Percentiles rank a stretch among this genome's conserved stretches.
phyloP scores from a whole-genome alignment of 2,113 vertebrate genomes.

The Platichthys flesus region DNA sequence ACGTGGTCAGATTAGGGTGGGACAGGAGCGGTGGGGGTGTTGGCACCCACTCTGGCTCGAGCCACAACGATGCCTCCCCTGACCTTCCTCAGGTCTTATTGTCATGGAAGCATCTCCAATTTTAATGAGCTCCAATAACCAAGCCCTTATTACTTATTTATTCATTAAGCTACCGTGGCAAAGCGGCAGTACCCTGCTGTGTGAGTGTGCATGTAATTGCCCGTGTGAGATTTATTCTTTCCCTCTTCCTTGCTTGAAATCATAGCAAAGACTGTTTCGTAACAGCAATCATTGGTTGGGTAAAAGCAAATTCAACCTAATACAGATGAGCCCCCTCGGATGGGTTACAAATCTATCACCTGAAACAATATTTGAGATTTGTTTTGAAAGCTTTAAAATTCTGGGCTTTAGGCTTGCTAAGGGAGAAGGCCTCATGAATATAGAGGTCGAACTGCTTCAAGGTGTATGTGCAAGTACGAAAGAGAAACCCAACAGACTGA shows the following conservation, averaged over 20 bases:
- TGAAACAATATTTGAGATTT: conserved; percentile 69
- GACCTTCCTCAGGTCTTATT: conserved; percentile 74
- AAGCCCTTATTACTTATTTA: conserved; percentile 81
- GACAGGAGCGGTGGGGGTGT: neutral
- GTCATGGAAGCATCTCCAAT: conserved; percentile 74
- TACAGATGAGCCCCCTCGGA: conserved; percentile 28
- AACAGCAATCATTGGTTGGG: conserved; percentile 26
- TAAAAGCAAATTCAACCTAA: conserved; percentile 53
- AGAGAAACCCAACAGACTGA: conserved; percentile 57
- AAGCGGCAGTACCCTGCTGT: conserved; percentile 61
- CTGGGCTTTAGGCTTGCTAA: conserved; percentile 58
- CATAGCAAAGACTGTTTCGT: conserved; percentile 41
- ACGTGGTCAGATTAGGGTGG: conserved; percentile 63
- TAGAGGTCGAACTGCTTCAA: conserved; percentile 78
- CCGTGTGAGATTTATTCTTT: conserved; percentile 43
- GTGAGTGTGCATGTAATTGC: conserved; percentile 60
- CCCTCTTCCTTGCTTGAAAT: conserved; percentile 6
- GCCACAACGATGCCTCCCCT: conserved; percentile 41
- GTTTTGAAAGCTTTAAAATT: conserved; percentile 61
- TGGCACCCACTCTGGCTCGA: conserved; percentile 40
- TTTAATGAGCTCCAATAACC: conserved; percentile 83
- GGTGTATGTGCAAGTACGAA: conserved; percentile 71
- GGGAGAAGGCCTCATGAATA: conserved; percentile 79
- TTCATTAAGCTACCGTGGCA: conserved; percentile 70
- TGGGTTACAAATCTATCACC: conserved; percentile 59